Percentiles rank a stretch among this genome's conserved stretches.
Conservation (phyloP, 1,140 invertebrate species). For the Drosophila baimaii region DNA sequence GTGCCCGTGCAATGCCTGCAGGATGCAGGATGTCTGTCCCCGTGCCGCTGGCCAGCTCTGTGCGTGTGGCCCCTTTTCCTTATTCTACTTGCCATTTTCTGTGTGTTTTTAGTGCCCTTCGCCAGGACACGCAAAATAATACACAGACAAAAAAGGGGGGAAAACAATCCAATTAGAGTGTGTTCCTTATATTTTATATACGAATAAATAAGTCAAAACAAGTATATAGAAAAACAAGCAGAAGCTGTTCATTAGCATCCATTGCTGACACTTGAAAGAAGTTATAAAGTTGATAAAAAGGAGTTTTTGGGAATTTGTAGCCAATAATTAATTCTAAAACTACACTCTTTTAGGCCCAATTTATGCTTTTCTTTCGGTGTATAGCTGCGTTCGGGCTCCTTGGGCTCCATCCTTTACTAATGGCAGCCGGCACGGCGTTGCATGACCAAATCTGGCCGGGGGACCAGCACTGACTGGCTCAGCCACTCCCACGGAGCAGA, state of each 20-base stretch:
- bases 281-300: too few species aligned
- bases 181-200: too few species aligned
- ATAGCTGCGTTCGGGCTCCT: constrained; percentile 14
- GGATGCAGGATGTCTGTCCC: constrained; percentile 30
- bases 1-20: background rate
- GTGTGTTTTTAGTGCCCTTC: constrained; percentile 5
- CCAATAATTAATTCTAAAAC: too few species aligned
- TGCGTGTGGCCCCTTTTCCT: constrained; percentile 10
- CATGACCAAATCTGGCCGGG: constrained; percentile 29
- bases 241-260: background rate
- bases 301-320: too few species aligned
- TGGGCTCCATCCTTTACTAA: constrained; percentile 20
- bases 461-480: background rate
- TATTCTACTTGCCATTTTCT: background rate
- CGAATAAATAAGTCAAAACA: too few species aligned
- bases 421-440: constrained; percentile 19
- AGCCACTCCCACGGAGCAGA: constrained; percentile 22
- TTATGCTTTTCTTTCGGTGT: background rate
- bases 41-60: constrained; percentile 6
- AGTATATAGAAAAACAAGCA: too few species aligned
- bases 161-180: too few species aligned
- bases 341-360: too few species aligned
- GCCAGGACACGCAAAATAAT: constrained; percentile 7
- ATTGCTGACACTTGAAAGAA: background rate
- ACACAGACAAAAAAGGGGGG: background rate